Percentiles rank a stretch among this genome's conserved stretches.
phyloP scores from a whole-genome alignment of 1,140 invertebrate genomes.

The Penaeus chinensis region DNA sequence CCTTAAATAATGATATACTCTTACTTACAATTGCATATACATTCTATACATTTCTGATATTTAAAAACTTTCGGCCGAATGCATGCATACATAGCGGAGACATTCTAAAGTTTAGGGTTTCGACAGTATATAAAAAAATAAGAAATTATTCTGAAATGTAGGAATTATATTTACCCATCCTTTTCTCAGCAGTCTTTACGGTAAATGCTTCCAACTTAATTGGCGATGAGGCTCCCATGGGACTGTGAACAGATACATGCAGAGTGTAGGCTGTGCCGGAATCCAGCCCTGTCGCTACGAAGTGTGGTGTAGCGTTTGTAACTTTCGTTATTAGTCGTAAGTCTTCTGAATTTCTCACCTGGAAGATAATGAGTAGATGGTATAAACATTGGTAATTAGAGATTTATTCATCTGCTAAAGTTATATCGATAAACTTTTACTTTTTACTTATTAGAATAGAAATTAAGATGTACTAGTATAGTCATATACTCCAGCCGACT shows the following conservation, averaged over 20 bases:
- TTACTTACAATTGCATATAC: too few species aligned
- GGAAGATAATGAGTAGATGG: not conserved
- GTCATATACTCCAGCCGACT: too few species aligned
- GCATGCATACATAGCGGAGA: too few species aligned
- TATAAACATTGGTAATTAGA: too few species aligned
- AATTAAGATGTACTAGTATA: too few species aligned
- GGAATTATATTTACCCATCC: conserved; percentile 53
- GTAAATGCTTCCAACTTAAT: conserved; percentile 62
- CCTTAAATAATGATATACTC: too few species aligned
- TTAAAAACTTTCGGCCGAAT: too few species aligned
- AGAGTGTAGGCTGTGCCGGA: conserved; percentile 62
- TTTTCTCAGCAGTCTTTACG: conserved; percentile 62
- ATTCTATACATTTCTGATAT: too few species aligned
- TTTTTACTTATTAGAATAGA: too few species aligned
- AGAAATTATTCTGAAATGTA: not conserved
- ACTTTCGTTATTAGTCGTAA: conserved; percentile 59
- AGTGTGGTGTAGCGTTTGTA: conserved; percentile 58
- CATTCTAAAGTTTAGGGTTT: not conserved
- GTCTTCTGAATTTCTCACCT: conserved; percentile 62
- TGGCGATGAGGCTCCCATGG: conserved; percentile 62
- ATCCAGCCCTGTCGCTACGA: conserved; percentile 58
- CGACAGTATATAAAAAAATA: not conserved
- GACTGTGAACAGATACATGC: conserved; percentile 60
- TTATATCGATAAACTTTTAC: too few species aligned
- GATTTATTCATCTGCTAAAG: too few species aligned